Conservation (phyloP, 2,888 invertebrate genomes). For the Ecdyonurus torrentis region DNA sequence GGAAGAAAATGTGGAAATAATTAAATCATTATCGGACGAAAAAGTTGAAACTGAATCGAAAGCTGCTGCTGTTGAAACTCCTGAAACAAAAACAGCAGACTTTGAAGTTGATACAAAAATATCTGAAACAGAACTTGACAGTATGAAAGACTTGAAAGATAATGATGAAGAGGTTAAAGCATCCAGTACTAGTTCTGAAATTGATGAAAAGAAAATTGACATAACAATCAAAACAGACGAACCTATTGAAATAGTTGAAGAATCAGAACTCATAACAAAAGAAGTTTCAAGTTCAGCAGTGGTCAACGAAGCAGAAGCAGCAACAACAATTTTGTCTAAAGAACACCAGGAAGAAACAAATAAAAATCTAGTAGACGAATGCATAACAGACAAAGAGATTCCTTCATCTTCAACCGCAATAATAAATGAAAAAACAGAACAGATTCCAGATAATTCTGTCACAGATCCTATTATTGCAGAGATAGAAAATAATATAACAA, state of each 20-base stretch:
- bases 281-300: background rate
- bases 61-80: background rate
- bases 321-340: no score
- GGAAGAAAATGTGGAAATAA: background rate
- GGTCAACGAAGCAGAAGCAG: background rate
- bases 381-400: no score
- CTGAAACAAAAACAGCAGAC: background rate
- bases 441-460: no score
- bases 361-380: no score
- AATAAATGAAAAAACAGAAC: no score
- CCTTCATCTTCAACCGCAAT: no score
- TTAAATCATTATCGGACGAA: background rate
- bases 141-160: conserved; percentile 5
- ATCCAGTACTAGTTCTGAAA: background rate
- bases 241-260: background rate
- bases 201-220: background rate
- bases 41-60: background rate
- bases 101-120: conserved; percentile 9
- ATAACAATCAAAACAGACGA: background rate
- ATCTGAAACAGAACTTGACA: conserved; percentile 3
- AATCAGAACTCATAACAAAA: background rate
- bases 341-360: no score
- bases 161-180: background rate
- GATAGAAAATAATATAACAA: no score
- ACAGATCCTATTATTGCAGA: no score